phyloP scores from a whole-genome alignment of 30 jellyfish, hydroid and myxozoan genomes.

The Aurelia sp. region DNA sequence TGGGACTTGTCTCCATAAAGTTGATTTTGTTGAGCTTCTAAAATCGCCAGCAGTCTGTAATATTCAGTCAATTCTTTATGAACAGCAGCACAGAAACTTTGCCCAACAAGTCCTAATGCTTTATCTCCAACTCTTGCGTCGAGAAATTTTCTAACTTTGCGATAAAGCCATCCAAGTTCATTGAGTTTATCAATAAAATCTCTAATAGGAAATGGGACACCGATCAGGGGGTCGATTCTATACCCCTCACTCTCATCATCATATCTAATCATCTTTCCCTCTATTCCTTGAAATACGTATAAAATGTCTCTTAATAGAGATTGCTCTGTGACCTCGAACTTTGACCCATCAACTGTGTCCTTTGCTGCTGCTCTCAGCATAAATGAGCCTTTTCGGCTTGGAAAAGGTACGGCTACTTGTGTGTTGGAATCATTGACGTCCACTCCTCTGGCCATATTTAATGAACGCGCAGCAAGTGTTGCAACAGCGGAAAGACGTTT shows the following conservation, averaged over 20 bases:
- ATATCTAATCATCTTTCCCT: slow-evolving; percentile 84
- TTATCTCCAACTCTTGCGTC: slow-evolving; percentile 95
- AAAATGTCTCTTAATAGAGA: slow-evolving; percentile 86
- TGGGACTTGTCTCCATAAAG: slow-evolving; percentile 25
- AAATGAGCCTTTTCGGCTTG: slow-evolving; percentile 68
- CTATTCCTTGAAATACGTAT: slow-evolving; percentile 98
- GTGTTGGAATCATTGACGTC: slow-evolving; percentile 36
- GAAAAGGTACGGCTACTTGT: slow-evolving; percentile 54
- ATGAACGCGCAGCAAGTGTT: slow-evolving; percentile 88
- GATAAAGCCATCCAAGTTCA: slow-evolving; percentile 97
- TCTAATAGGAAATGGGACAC: slow-evolving; percentile 95
- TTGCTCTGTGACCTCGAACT: slow-evolving; percentile 93
- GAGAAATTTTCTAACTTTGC: slow-evolving; percentile 84
- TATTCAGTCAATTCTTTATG: slow-evolving; percentile 94
- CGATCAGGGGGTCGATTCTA: slow-evolving; percentile 80
- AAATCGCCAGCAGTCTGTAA: slow-evolving; percentile 90
- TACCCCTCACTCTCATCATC: slow-evolving; percentile 93
- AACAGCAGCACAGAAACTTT: slow-evolving; percentile 97
- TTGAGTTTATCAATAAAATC: slow-evolving; percentile 88
- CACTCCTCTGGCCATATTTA: slow-evolving; percentile 54
- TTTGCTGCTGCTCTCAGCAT: slow-evolving; percentile 68
- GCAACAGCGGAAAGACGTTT: slow-evolving; percentile 91
- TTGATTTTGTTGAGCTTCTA: slow-evolving; percentile 96
- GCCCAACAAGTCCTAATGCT: slow-evolving; percentile 98
- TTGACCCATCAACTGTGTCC: slow-evolving; percentile 82